Evolutionary conservation across 64 coral and sea anemone species (phyloP), one percentile per base, ranked within the genome.

Genomic region (Platygyra sinensis): DNA sequence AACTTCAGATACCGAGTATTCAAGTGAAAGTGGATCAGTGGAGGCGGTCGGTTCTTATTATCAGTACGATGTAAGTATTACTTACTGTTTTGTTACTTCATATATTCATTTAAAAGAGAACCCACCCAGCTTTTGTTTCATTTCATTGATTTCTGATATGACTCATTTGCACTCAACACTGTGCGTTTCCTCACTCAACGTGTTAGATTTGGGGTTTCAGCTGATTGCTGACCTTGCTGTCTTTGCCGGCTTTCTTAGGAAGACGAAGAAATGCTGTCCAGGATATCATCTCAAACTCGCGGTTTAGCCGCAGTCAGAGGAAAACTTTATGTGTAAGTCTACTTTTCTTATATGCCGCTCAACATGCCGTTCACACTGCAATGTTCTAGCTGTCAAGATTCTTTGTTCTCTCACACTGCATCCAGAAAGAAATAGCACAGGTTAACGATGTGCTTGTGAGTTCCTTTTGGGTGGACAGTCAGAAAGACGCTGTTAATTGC

Each of bases 311-410:
- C 84, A 25, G 81, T 92, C 24, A 59, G 90, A 79, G 90, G 90
- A 25, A 84, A 86, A 79, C 82, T 92, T 42, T 92, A 92, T 42
- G 86, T 92, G 90, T 92, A 92, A 24, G 90, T 46, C 42, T 51
- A 33, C 16, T 15, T 14, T 30, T 4, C 22, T n/a, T 8, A 1
- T 22, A 22, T 64, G n/a, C n/a, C 19, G 4, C 1, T 16, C 0
- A 18, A 2, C 11, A 5, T 64, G 17, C 62, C 24, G 17, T 17
- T 19, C 62, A 39, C 38, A 39, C 38, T 65, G 0, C 18, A 20
- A 5, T 19, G 4, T n/a, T 19, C 3, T 19, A n/a, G n/a, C 9
- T 65, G 20, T 20, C 6, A 8, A 2, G 15, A 65, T 65, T 65
- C 16, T 65, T 65, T 24, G 18, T 65, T 18, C 17, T 65, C 62